Base-by-base conservation (phyloP, 2,888 invertebrate species). In the Ctenicera cuprea region DNA sequence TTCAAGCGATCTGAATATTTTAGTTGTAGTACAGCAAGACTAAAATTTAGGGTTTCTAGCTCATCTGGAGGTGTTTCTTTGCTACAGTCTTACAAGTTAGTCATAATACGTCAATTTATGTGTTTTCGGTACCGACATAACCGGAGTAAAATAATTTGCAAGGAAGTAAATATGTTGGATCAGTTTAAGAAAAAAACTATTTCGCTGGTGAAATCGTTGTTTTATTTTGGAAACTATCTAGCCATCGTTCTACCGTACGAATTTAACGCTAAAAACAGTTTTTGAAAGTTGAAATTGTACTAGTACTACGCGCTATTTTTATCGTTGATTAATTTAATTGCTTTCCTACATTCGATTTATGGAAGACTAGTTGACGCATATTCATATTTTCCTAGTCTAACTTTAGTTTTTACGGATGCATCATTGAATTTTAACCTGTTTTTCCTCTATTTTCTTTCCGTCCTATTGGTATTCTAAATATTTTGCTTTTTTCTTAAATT, bases 301-400 rank as follows among this genome's bases (percentile, higher is more conserved):
- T n/a, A n/a, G n/a, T n/a, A n/a, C n/a, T n/a, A n/a, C n/a, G n/a
- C n/a, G n/a, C n/a, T n/a, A n/a, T n/a, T n/a, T 30, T 11, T 30
- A n/a, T 3, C 33, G 30, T 54, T 54, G 0, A 18, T 61, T n/a
- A 1, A 38, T 9, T 7, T 66, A 54, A 26, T 8, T 0, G 14
- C 1, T 14, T 66, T 52, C n/a, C n/a, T 52, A 0, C 14, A 18
- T 1, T 66, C 66, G 0, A 33, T 54, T 7, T 20, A 14, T 11
- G 66, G 66, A 38, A 52, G 66, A 66, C 20, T 37, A 38, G 5
- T 1, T 30, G 41, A 54, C 9, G 33, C 7, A 1, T 66, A 66
- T 16, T 22, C 66, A 16, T n/a, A 22, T n/a, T 52, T 66, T 52
- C 37, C 52, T 9, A 38, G 3, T 11, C 9, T 20, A 11, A 66